Evolutionary conservation across 2,797 vertebrate species (phyloP).

Genomic region (Phrynocephalus vlangalii): DNA sequence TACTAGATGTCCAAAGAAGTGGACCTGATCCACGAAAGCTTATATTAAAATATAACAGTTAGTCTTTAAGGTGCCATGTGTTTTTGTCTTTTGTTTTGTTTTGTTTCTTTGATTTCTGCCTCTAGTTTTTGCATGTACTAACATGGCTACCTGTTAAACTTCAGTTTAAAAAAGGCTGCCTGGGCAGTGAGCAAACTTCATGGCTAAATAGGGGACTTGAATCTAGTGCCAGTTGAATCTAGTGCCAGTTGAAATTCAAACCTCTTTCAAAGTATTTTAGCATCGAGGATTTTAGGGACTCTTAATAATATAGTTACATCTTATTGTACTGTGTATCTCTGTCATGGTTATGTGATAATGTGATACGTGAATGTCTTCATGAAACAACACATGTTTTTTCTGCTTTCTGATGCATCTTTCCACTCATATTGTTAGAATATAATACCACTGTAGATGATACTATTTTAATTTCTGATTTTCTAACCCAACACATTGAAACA

Average conservation of each 20-base stretch:
- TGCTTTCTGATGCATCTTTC: constrained; percentile 15
- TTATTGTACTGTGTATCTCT: background rate
- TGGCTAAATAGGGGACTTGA: background rate
- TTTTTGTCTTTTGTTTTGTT: no score
- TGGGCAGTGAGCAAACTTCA: background rate
- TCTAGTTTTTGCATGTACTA: no score
- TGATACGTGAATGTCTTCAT: background rate
- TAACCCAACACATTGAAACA: constrained; percentile 12
- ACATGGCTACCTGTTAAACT: no score
- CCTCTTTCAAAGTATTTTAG: background rate
- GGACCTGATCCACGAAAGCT: no score
- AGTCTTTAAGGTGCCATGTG: no score
- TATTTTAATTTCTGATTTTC: constrained; percentile 21
- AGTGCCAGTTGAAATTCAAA: no score
- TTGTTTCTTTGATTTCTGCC: no score
- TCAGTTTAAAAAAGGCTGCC: background rate
- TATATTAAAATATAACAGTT: no score
- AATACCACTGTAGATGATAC: background rate
- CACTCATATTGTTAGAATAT: background rate
- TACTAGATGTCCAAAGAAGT: no score
- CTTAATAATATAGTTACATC: background rate
- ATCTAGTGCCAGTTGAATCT: no score
- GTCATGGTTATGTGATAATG: background rate
- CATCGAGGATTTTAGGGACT: background rate
- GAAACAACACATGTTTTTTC: background rate